Evolutionary conservation across 2,113 vertebrate genomes (phyloP).

Genomic region (Chaenogobius annularis): DNA sequence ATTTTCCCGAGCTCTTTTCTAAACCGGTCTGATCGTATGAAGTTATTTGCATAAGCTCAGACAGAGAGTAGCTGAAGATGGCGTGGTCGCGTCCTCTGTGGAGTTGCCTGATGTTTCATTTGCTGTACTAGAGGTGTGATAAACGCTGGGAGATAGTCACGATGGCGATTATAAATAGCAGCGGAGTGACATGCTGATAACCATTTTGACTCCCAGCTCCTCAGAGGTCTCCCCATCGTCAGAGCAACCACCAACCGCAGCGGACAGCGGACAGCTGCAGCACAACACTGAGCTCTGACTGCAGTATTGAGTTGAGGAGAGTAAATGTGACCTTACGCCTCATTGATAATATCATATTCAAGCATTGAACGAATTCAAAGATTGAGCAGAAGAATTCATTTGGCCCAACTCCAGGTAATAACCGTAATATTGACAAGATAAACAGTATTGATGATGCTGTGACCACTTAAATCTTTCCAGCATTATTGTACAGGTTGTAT

Average conservation of each 20-base stretch:
- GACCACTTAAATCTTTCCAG: background rate
- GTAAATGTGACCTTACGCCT: background rate
- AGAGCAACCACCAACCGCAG: background rate
- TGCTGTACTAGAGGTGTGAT: constrained; percentile 28
- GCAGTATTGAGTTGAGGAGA: background rate
- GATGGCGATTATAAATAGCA: constrained; percentile 32
- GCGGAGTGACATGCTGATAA: constrained; percentile 38
- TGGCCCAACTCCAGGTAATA: background rate
- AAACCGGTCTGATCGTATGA: background rate
- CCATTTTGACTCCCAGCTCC: constrained; percentile 45
- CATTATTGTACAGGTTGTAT: background rate
- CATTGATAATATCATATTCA: background rate
- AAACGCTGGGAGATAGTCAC: constrained; percentile 42
- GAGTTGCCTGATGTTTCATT: constrained; percentile 34
- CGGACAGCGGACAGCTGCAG: background rate
- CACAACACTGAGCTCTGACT: background rate
- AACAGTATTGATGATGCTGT: background rate
- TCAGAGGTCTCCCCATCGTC: constrained; percentile 23
- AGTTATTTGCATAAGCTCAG: background rate
- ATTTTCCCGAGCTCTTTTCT: background rate
- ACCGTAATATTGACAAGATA: background rate
- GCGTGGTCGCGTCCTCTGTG: constrained; percentile 23
- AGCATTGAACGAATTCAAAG: background rate
- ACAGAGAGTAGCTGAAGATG: background rate
- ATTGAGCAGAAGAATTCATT: background rate